Percentiles rank a stretch among this genome's conserved stretches.
phyloP scores from a whole-genome alignment of 2,888 invertebrate species.

The Athalia cordata region DNA sequence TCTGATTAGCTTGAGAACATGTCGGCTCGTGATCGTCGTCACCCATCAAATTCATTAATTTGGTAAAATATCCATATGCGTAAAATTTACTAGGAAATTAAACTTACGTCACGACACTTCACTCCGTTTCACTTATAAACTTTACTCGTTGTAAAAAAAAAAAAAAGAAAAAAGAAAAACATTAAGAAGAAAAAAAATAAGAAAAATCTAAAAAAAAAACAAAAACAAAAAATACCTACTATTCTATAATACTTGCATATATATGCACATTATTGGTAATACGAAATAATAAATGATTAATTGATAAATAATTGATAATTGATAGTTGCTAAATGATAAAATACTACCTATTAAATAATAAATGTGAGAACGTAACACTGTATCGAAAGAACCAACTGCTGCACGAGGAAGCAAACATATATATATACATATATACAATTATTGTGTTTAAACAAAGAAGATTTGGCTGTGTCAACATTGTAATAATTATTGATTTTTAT shows the following conservation, averaged over 20 bases:
- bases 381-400: constrained; percentile 17
- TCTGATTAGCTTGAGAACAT: too few species aligned
- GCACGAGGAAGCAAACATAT: constrained; percentile 54
- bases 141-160: background rate
- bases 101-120: constrained; percentile 48
- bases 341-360: too few species aligned
- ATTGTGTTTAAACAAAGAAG: constrained; percentile 60
- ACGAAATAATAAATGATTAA: constrained; percentile 48
- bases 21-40: too few species aligned
- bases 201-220: constrained; percentile 36
- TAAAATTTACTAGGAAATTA: constrained; percentile 45
- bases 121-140: constrained; percentile 3
- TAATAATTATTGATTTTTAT: constrained; percentile 63
- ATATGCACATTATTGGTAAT: too few species aligned
- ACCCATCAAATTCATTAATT: too few species aligned
- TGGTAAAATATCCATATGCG: too few species aligned
- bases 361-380: background rate
- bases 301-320: constrained; percentile 53
- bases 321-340: too few species aligned
- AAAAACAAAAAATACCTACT: background rate
- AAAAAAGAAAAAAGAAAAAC: constrained; percentile 41
- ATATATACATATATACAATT: background rate
- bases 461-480: constrained; percentile 67
- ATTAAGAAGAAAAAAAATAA: constrained; percentile 8
- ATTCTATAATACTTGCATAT: too few species aligned